phyloP scores from a whole-genome alignment of 2,113 vertebrate species.

The Atrichornis clamosus region DNA sequence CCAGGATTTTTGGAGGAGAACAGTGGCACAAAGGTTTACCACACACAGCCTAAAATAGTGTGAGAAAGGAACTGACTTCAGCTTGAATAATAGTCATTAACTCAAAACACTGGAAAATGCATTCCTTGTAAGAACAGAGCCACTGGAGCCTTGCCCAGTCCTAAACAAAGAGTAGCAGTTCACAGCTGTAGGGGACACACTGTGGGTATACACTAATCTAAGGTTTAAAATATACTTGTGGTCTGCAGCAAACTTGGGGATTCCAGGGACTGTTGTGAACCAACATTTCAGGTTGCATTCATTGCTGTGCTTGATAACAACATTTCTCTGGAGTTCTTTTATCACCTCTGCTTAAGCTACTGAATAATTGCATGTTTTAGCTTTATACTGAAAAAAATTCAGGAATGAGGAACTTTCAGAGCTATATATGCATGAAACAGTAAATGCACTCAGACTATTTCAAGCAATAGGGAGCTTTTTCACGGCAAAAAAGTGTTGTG shows the following conservation, averaged over 20 bases:
- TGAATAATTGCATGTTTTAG: not conserved
- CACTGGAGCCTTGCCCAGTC: constrained; percentile 51
- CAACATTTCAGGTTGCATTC: not conserved
- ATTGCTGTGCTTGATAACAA: not conserved
- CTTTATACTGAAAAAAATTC: not conserved
- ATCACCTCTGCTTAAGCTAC: not conserved
- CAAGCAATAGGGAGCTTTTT: not conserved
- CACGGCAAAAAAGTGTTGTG: not conserved
- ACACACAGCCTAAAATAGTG: constrained; percentile 59
- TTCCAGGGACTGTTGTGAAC: not conserved
- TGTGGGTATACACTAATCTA: not conserved
- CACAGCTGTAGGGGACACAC: constrained; percentile 20
- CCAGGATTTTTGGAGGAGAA: not conserved
- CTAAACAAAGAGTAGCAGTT: constrained; percentile 56
- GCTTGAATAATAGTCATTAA: constrained; percentile 66
- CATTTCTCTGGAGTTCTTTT: not conserved
- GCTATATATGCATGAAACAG: not conserved
- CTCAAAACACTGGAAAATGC: constrained; percentile 62
- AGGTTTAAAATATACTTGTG: not conserved
- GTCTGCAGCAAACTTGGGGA: not conserved
- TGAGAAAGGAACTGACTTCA: constrained; percentile 68
- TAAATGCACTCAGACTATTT: not conserved
- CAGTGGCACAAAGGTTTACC: constrained; percentile 55
- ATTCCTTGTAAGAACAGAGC: constrained; percentile 57
- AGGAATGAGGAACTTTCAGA: not conserved